Base-by-base conservation (phyloP, 1,140 invertebrate species). In the Amphibalanus amphitrite region DNA sequence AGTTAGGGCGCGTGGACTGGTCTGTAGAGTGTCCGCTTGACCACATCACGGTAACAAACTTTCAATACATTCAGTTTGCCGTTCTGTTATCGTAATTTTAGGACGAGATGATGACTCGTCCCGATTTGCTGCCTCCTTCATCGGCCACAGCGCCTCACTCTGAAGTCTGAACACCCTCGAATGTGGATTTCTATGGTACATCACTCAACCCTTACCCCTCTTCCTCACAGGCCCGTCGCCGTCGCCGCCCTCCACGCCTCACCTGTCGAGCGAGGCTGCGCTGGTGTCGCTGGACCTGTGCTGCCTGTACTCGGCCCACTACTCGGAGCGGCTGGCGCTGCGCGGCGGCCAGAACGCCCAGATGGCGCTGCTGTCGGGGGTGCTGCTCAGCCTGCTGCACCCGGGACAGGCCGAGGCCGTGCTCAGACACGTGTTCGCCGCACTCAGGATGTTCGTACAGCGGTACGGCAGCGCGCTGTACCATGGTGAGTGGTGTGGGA, bases 391-490 rank as follows among this genome's bases (percentile, higher is more conserved):
- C 8, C 89, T 95, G 75, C 82, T 97, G 20, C 88, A 91, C 80
- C 85, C 90, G 29, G 90, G 92, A 4, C 94, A 97, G 78, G 95
- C 93, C 33, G 94, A 97, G 80, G 87, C 84, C 20, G 81, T 97
- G 29, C 88, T 93, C 75, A 90, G 90, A 75, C 93, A 97, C 78
- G 86, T 95, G 4, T 96, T 97, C 81, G 92, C 92, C 17, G 89
- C 91, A 0, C 81, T 97, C 29, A 84, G 93, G 75, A 88, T 91
- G 0, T 96, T 95, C 76, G 65, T 67, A 3, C 65, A 67, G 65
- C 65, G n/a, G 3, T 67, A 28, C 65, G 23, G 65, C 28, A 26
- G 23, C n/a, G 65, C 65, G 3, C n/a, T 67, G 3, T 67, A 67
- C 28, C 28, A 28, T 26, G 65, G 65, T 67, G 15, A 38, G 33